Evolutionary conservation across 2,888 invertebrate genomes (phyloP).

Genomic region (Leptopterna dolabrata): DNA sequence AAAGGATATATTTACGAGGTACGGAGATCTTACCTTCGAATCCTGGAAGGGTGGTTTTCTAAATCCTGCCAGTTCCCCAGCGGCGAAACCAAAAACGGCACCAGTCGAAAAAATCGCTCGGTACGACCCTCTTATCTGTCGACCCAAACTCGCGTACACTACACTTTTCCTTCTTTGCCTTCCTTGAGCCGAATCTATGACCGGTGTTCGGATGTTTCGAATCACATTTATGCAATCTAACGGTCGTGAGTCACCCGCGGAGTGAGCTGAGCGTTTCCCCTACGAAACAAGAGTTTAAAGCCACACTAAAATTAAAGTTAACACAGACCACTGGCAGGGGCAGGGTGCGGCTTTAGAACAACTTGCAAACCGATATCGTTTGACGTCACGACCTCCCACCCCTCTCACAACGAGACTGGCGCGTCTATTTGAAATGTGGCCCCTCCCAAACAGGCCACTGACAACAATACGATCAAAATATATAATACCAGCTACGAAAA

Average conservation of each 20-base stretch:
- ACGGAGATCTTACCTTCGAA: not conserved
- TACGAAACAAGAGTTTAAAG: not conserved
- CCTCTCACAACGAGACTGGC: not conserved
- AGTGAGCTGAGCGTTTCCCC: not conserved
- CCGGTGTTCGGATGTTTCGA: not conserved
- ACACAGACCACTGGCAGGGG: slow-evolving; percentile 50
- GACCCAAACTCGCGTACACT: slow-evolving; percentile 25
- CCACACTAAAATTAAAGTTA: slow-evolving; percentile 34
- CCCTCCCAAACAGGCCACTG: not conserved
- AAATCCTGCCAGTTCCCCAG: slow-evolving; percentile 47
- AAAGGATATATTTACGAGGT: not conserved
- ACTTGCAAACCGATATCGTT: slow-evolving; percentile 49
- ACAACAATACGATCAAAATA: not conserved
- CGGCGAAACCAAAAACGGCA: slow-evolving; percentile 7
- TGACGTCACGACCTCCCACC: slow-evolving; percentile 43
- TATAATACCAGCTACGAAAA: not conserved
- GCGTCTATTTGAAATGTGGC: slow-evolving; percentile 5
- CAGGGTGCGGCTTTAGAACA: slow-evolving; percentile 54
- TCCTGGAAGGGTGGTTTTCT: not conserved
- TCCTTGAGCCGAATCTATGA: not conserved
- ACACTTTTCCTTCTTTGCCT: slow-evolving; percentile 11
- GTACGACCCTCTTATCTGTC: not conserved
- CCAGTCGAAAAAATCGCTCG: slow-evolving; percentile 26
- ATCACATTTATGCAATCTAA: slow-evolving; percentile 36
- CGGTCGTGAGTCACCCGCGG: not conserved